Evolutionary conservation across 2,888 invertebrate species (phyloP), one percentile per base, ranked within the genome.

Genomic region (Polydrusus pterygomalis): DNA sequence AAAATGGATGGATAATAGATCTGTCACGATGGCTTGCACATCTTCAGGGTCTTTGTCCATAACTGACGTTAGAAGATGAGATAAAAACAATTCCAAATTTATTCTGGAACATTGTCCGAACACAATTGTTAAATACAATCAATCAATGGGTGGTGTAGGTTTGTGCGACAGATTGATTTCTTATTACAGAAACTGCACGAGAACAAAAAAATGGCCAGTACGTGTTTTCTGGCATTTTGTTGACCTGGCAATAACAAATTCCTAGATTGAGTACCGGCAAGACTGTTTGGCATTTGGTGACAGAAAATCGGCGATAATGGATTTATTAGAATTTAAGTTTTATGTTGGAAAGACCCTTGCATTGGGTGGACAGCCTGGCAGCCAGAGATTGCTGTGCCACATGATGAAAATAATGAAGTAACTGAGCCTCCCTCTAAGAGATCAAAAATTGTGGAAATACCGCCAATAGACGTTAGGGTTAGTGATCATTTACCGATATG

Each of bases 1-100:
- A n/a, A 45, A 45, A 45, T 45, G n/a, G 45, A n/a, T 45, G 45
- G 45, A 45, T n/a, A 45, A 45, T 45, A 45, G 45, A 45, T 45
- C 45, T 45, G n/a, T 45, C n/a, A 45, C n/a, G 13, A 45, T 45
- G 13, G 45, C 45, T n/a, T 45, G n/a, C 45, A 45, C 45, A 45
- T 45, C 45, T 45, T 45, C n/a, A 45, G 45, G 45, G n/a, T 13
- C 45, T 13, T 45, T 45, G n/a, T n/a, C 45, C n/a, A 45, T 45
- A 45, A 45, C n/a, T 6, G 45, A 45, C 45, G 45, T 45, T 45
- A n/a, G 13, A n/a, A 45, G 13, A n/a, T 13, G 10, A n/a, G 45
- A n/a, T 13, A 13, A 45, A 45, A 45, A n/a, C 6, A 45, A 45
- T n/a, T 45, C 45, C 1, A 45, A 45, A 45, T 45, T n/a, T 45